Evolutionary conservation across 2,797 vertebrate species (phyloP).

Genomic region (Erpetoichthys calabaricus): DNA sequence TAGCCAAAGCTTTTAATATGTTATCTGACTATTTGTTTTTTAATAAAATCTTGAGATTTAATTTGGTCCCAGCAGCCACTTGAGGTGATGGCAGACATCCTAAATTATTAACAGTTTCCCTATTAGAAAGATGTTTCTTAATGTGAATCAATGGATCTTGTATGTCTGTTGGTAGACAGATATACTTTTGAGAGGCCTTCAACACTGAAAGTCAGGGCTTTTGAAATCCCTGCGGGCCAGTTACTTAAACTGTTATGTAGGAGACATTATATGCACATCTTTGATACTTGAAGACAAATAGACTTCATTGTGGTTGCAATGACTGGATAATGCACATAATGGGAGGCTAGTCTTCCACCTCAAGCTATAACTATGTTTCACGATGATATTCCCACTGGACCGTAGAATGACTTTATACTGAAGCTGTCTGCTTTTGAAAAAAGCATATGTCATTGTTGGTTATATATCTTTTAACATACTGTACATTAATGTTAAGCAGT

Average conservation of each 20-base stretch:
- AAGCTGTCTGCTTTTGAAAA: conserved; percentile 28
- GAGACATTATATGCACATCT: conserved; percentile 10
- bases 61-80: conserved; percentile 33
- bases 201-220: conserved; percentile 15
- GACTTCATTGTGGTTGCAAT: conserved; percentile 14
- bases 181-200: conserved; percentile 27
- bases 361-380: too few species aligned
- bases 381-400: too few species aligned
- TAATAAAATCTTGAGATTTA: conserved; percentile 36
- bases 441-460: too few species aligned
- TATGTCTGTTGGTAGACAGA: conserved; percentile 29
- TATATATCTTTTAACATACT: too few species aligned
- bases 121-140: conserved; percentile 37
- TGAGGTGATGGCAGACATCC: conserved; percentile 29
- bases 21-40: conserved; percentile 13
- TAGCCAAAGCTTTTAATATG: too few species aligned
- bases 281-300: conserved; percentile 14
- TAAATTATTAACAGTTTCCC: conserved; percentile 43
- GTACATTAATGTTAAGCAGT: too few species aligned
- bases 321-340: not conserved
- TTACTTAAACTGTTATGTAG: conserved; percentile 23
- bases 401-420: not conserved
- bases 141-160: conserved; percentile 42
- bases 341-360: too few species aligned
- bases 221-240: conserved; percentile 13